Base-by-base conservation (phyloP, 2,888 invertebrate species). In the Dryadula phaetusa region DNA sequence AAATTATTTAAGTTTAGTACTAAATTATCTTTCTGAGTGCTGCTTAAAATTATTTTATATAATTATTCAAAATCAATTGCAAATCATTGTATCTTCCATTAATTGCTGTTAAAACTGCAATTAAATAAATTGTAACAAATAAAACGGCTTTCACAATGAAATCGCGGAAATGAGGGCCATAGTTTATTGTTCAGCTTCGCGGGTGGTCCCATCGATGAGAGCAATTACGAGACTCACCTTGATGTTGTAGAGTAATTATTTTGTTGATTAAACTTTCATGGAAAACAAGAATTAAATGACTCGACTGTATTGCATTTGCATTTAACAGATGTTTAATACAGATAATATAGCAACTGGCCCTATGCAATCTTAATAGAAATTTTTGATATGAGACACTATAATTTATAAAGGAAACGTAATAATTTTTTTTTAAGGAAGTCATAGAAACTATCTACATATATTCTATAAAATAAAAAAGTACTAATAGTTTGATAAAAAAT, bases 171-270 rank as follows among this genome's bases (percentile, higher is more conserved):
- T 56, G 2, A 56, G 2, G 18, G 22, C 25, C 16, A 53, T 20
- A 42, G 42, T 49, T 49, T 54, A 44, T 54, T 64, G 37, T 47
- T 28, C 40, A n/a, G 25, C 53, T 20, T 10, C 18, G 62, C 61
- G 54, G 67, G 70, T 70, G 70, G 70, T 70, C 67, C 67, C 52
- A 56, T 68, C 68, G 62, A 65, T 62, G 49, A 28, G 61, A 56
- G 64, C 64, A 64, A 64, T 70, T 64, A 70, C 46, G 28, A 66
- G 25, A 40, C 56, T 56, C 60, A 67, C 61, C 64, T 67, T 60
- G 49, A 49, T 46, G 58, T 61, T 32, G 22, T 22, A 25, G 40
- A 42, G 64, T 40, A 64, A 64, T 54, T 56, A 62, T 56, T 60
- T 53, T 47, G 37, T 65, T 68, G 58, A 67, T 64, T 67, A 67